Conservation (phyloP, 1,140 invertebrate genomes). For the Calycopis cecrops region DNA sequence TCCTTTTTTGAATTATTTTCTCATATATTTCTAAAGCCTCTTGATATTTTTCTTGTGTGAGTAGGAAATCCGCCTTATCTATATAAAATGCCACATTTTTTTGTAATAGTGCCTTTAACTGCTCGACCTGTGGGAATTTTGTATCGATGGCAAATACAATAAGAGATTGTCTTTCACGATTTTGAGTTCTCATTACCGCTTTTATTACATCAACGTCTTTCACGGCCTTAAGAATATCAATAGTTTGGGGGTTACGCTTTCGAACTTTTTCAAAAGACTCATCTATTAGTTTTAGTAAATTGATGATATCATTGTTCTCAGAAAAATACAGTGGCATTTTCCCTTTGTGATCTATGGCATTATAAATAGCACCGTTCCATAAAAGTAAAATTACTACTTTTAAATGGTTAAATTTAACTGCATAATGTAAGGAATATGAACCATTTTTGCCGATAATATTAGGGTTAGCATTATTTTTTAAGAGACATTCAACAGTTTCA, state of each 20-base stretch:
- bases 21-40: background rate
- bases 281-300: background rate
- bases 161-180: background rate
- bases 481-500: background rate
- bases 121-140: background rate
- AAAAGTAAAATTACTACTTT: background rate
- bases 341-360: background rate
- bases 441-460: background rate
- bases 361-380: background rate
- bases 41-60: slow-evolving; percentile 2
- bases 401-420: background rate
- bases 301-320: background rate
- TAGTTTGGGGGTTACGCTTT: background rate
- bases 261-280: slow-evolving; percentile 1
- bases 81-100: background rate
- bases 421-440: background rate
- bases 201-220: background rate
- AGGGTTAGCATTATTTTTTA: slow-evolving; percentile 5
- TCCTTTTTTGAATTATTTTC: background rate
- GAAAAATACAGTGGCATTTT: slow-evolving; percentile 3
- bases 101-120: background rate
- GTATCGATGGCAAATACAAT: background rate
- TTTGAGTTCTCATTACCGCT: slow-evolving; percentile 2
- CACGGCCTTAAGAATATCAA: background rate
- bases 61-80: background rate